Base-by-base conservation (phyloP, 2,797 vertebrate species). In the Schizothorax lantsangensis region DNA sequence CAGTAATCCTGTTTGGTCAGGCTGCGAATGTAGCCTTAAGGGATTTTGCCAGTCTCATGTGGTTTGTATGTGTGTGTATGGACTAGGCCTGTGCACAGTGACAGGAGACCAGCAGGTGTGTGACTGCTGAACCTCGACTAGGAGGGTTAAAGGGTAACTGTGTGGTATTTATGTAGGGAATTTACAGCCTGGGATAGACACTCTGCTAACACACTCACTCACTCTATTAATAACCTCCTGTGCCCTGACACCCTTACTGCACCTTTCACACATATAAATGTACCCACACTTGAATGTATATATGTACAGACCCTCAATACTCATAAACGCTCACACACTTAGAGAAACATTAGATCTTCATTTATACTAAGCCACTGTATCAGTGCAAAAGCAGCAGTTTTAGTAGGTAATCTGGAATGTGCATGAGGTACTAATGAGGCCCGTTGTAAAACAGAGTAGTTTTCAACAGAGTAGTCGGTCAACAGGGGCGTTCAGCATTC, bases 141-240 rank as follows among this genome's bases (percentile, higher is more conserved):
- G 87, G 89, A 89, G 88, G 94, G 94, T 95, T 93, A 94, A 91
- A 95, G 94, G 94, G 87, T 93, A 95, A 95, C 93, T 89, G 91
- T 85, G 88, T 93, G 92, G 94, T 94, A 95, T 96, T 95, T 95
- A 88, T 92, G 94, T 90, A 11, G 91, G 88, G 93, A 95, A 94
- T 95, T 95, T 94, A 93, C 93, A 93, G 92, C 92, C 84, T 38
- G 83, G 87, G 89, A 91, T n/a, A 81, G 91, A 91, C 90, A 89
- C 89, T 49, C 88, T 91, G 93, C 87, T 81, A 92, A 91, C 89
- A 89, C 85, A 90, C 91, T 92, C 73, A 89, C 90, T 92, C 90
- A 78, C 86, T 88, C 91, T 92, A 92, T 90, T 88, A 91, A 90
- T 91, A 91, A 87, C 85, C 62, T 81, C 59, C 52, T 78, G 26